Evolutionary conservation across 92 coral and sea anemone species (phyloP).

Genomic region (Paramuricea clavata): DNA sequence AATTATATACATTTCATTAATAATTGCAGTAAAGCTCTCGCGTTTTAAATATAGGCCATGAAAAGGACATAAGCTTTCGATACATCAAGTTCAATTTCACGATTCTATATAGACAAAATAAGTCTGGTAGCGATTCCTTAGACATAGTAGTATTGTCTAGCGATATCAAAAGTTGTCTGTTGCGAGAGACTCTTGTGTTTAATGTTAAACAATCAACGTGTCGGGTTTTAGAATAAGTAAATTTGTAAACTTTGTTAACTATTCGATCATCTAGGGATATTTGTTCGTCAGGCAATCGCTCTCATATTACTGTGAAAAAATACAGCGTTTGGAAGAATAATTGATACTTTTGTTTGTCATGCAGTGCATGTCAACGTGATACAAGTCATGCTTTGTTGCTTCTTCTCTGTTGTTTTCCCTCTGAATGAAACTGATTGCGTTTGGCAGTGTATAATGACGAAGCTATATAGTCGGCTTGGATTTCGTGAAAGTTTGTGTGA

Average conservation of each 20-base stretch:
- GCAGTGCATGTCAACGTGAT: neutral
- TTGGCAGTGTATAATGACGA: too few relatives aligned
- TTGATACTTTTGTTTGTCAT: too few relatives aligned
- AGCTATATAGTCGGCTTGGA: too few relatives aligned
- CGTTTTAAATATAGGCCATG: neutral
- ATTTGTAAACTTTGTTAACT: neutral
- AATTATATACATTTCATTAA: conserved; percentile 10
- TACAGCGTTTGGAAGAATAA: neutral
- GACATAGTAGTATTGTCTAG: neutral
- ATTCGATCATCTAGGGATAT: neutral
- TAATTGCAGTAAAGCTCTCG: neutral
- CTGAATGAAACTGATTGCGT: too few relatives aligned
- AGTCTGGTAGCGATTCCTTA: neutral
- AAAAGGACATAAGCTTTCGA: neutral
- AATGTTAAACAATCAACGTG: neutral
- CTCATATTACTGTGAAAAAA: neutral
- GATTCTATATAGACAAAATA: neutral
- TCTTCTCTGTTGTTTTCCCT: too few relatives aligned
- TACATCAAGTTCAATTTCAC: neutral
- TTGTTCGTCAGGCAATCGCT: neutral
- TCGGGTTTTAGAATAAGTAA: neutral
- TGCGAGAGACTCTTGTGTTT: neutral
- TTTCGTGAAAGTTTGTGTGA: too few relatives aligned
- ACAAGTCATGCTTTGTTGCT: too few relatives aligned
- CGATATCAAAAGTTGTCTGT: neutral